Evolutionary conservation across 92 coral and sea anemone genomes (phyloP), one percentile per base, ranked within the genome.

Genomic region (Ricordea florida): DNA sequence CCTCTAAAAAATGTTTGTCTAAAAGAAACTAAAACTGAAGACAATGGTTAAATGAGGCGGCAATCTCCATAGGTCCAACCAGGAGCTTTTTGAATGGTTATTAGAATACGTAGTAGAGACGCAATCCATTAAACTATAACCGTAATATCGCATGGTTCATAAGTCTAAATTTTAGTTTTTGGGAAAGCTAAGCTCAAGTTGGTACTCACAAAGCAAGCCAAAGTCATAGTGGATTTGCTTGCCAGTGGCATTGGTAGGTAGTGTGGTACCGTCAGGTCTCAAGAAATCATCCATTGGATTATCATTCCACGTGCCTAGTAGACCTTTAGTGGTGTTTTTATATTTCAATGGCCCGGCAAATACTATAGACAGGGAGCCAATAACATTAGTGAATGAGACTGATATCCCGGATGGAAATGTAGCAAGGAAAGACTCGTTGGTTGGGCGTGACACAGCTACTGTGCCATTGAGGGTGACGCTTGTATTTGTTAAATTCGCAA

Each of bases 121-220:
- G 23, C 7, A n/a, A n/a, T n/a, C n/a, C n/a, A n/a, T n/a, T n/a
- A n/a, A n/a, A n/a, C n/a, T n/a, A n/a, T n/a, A n/a, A n/a, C n/a
- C n/a, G n/a, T n/a, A n/a, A n/a, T n/a, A n/a, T n/a, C n/a, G n/a
- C n/a, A n/a, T n/a, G n/a, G n/a, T n/a, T n/a, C n/a, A n/a, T n/a
- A n/a, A n/a, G n/a, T n/a, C n/a, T n/a, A n/a, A n/a, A n/a, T n/a
- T n/a, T n/a, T n/a, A n/a, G n/a, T n/a, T n/a, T n/a, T n/a, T n/a
- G n/a, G n/a, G n/a, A n/a, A n/a, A n/a, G n/a, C n/a, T n/a, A n/a
- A n/a, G n/a, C n/a, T n/a, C n/a, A n/a, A n/a, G n/a, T n/a, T n/a
- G n/a, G n/a, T 48, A 65, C 91, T 85, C 66, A 85, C 91, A 80
- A 7, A 55, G 23, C 34, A 72, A 38, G n/a, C 86, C 91, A 59